Evolutionary conservation across 35 echinoderm and acorn worm species (phyloP).

Genomic region (Apostichopus japonicus): DNA sequence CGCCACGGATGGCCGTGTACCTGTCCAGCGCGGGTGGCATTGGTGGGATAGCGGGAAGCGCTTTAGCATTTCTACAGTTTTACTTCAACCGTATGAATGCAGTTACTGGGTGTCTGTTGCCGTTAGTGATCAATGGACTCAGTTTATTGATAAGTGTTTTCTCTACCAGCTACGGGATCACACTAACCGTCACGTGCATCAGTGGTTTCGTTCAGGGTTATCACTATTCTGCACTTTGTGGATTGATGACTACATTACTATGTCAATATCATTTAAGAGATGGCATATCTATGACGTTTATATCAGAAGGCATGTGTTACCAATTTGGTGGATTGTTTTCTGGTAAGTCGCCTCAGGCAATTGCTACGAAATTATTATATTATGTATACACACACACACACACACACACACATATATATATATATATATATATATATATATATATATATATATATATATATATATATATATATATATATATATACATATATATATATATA

Average conservation of each 20-base stretch:
- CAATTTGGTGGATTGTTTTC: slow-evolving; percentile 23
- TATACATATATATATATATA: no score
- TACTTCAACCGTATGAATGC: not conserved
- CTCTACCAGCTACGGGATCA: not conserved
- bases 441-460: not conserved
- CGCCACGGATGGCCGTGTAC: not conserved
- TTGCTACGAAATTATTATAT: no score
- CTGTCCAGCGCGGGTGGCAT: slow-evolving; percentile 25
- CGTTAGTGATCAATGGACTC: not conserved
- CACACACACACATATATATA: not conserved
- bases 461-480: not conserved
- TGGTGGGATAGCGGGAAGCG: slow-evolving; percentile 7
- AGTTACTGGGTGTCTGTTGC: not conserved
- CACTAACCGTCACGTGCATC: not conserved
- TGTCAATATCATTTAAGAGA: slow-evolving; percentile 9
- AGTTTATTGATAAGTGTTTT: not conserved
- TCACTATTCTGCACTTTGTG: not conserved
- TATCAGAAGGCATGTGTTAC: not conserved
- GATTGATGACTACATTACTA: not conserved
- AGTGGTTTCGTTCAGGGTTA: slow-evolving; percentile 16
- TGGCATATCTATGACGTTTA: not conserved
- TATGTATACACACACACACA: not conserved
- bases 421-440: not conserved
- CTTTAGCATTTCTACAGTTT: not conserved
- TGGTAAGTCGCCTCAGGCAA: not conserved